Base-by-base conservation (phyloP, 2,797 vertebrate species). In the Phrynocephalus vlangalii region DNA sequence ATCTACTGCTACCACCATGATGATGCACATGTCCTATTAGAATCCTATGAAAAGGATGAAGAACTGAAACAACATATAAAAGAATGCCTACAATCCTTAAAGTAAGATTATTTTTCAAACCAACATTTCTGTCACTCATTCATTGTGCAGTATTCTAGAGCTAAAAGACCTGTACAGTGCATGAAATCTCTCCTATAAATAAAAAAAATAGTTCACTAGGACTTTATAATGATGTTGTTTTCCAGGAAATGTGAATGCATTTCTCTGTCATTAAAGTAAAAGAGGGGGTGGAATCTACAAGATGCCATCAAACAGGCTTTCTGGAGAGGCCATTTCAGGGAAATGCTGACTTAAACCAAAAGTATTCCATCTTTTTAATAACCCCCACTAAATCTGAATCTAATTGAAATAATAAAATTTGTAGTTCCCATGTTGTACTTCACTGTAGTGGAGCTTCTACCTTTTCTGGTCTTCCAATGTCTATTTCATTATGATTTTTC, bases 1-100 rank as follows among this genome's bases (percentile, higher is more conserved):
- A 97, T 98, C 93, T 99, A 99, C 94, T 99, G 99, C 95, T 99
- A 98, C 93, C 98, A 98, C 86, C 98, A 99, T 0, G 98, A 99
- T 24, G 98, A 99, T 50, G 98, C 98, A 0, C 98, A 98, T 91
- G 91, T 95, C 86, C 94, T 98, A 44, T 97, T 99, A 75, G 98
- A 99, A 96, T 96, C 97, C 88, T 99, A 98, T 28, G 98, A 99
- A 93, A 98, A 98, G 94, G 98, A 99, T 18, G 98, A 98, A 92
- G 98, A 98, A 90, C 96, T 98, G 93, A 98, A 97, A 93, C 96
- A 97, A 87, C 97, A 98, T 95, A 97, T 99, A 95, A 98, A 95
- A 93, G 96, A 96, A 60, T 98, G 98, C 90, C 91, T 98, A 94
- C 97, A 97, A 93, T 96, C 97, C 86, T 97, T 99, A 92, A 99